Evolutionary conservation across 1,140 invertebrate genomes (phyloP), one percentile per base, ranked within the genome.

Genomic region (Zaprionus camerounensis): DNA sequence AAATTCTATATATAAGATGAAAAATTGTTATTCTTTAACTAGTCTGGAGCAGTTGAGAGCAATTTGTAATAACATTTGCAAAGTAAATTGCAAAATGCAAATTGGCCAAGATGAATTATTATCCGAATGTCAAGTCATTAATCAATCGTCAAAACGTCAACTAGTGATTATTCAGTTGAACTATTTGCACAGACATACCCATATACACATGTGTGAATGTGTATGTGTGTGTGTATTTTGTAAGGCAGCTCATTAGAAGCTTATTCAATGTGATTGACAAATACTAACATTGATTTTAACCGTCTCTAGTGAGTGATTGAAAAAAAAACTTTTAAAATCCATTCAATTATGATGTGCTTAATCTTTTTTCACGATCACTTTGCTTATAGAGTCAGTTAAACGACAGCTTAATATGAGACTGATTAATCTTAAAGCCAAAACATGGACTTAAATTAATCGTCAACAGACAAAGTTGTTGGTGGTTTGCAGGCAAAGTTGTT

Each of bases 31-130:
- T 70, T 62, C 49, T 58, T 38, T 31, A 28, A 7, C 24, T 53
- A 74, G 49, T 51, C 36, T 75, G 38, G 53, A 58, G 41, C 71
- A 73, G n/a, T 61, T 36, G 58, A 68, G 24, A 36, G n/a, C 71
- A 51, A 51, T 64, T 75, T 75, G 58, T 63, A 49, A 49, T 22
- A 49, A 38, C 26, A 73, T 64, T 74, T 63, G 59, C 67, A 71
- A 34, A 46, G 15, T 58, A 71, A 26, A 59, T 71, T 71, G 73
- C 44, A 71, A 65, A 65, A 76, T 76, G 73, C 62, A 76, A 76
- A 76, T 71, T 36, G 17, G 26, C 34, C 17, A 36, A 44, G 68
- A 71, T 71, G 55, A 56, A 75, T 61, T 69, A 75, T 61, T 69
- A 20, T 56, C 58, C 46, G 59, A 49, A 34, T 36, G 49, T 6